These are phyloP conservation scores for Trichogramma evanescens DNA, from an alignment of 2,888 invertebrate species.

Conservation along the genomic window DNA sequence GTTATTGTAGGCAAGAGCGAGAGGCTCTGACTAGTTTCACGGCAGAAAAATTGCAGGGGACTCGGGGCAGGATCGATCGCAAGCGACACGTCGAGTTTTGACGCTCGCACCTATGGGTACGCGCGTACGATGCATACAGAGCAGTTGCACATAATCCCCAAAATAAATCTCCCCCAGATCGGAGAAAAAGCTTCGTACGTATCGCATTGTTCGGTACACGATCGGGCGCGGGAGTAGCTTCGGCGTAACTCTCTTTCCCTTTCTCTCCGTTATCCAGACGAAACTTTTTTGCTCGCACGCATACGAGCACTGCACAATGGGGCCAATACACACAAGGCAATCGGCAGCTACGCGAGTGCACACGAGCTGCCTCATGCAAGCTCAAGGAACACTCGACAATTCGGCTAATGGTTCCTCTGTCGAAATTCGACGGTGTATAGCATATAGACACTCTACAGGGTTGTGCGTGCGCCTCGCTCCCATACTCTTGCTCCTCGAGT, in stretches of 20 bases:
- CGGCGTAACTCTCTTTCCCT: neutral
- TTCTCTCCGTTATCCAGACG: neutral
- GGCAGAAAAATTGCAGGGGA: too few relatives aligned
- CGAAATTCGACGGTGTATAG: too few relatives aligned
- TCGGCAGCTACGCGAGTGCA: too few relatives aligned
- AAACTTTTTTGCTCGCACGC: neutral
- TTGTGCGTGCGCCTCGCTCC: too few relatives aligned
- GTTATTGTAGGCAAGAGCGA: too few relatives aligned
- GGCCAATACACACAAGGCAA: neutral
- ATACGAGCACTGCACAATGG: neutral
- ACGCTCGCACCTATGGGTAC: neutral
- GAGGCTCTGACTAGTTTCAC: too few relatives aligned
- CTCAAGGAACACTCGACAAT: constrained; percentile 11
- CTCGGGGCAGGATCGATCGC: constrained; percentile 5
- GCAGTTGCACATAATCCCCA: too few relatives aligned
- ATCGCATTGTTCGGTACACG: constrained; percentile 16
- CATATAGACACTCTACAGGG: too few relatives aligned
- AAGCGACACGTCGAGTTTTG: constrained; percentile 7
- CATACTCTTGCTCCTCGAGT: too few relatives aligned
- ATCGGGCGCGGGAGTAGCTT: constrained; percentile 16
- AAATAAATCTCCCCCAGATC: too few relatives aligned
- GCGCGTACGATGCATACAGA: neutral
- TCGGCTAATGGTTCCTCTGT: neutral
- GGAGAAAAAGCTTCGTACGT: neutral
- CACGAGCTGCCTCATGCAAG: too few relatives aligned